Conservation (phyloP, 2,888 invertebrate genomes). For the Rhogogaster chlorosoma region DNA sequence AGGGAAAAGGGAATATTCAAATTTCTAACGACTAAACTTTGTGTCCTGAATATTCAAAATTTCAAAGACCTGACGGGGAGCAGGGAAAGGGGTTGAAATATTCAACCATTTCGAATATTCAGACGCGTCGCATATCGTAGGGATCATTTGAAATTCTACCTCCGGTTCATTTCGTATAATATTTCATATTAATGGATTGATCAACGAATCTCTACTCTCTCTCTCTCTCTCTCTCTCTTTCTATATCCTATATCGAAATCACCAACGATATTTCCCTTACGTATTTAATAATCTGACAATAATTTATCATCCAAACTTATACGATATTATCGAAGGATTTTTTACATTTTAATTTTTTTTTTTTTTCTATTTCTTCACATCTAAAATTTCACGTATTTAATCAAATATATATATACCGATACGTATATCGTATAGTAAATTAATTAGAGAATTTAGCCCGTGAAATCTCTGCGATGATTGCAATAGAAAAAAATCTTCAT, state of each 20-base stretch:
- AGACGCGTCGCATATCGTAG: neutral
- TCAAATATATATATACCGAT: no score
- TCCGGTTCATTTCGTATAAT: slow-evolving; percentile 17
- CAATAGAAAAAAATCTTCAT: neutral
- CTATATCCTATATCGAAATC: neutral
- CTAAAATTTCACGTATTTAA: neutral
- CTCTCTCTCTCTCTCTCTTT: no score
- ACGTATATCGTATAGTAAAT: no score
- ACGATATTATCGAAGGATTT: neutral
- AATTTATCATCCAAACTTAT: neutral
- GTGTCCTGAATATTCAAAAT: slow-evolving; percentile 22
- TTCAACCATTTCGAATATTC: neutral
- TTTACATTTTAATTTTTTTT: neutral
- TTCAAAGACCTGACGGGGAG: neutral
- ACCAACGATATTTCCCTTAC: neutral
- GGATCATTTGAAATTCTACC: neutral
- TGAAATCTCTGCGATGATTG: neutral
- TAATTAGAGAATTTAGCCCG: no score
- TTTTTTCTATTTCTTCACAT: neutral
- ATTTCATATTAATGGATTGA: slow-evolving; percentile 18
- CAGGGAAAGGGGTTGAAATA: neutral
- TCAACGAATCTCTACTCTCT: neutral
- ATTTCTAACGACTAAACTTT: slow-evolving; percentile 16
- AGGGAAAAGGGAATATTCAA: slow-evolving; percentile 15
- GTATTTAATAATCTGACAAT: neutral